Base-by-base conservation (phyloP, 2,888 invertebrate genomes). In the Brenthis ino region DNA sequence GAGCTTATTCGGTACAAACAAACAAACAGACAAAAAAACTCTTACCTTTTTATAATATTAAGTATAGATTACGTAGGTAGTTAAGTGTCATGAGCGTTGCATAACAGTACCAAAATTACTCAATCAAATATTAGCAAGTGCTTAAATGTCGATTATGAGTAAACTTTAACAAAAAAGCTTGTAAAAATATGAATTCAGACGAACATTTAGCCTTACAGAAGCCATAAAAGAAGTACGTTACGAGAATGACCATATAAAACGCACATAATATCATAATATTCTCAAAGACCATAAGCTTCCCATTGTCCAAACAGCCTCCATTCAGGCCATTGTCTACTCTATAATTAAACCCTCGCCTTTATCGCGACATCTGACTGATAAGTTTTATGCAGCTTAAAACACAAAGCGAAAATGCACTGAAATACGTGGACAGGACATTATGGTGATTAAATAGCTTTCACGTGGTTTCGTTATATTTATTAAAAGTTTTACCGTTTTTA, bases 281-380 rank as follows among this genome's bases (percentile, higher is more conserved):
- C 61, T 65, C 69, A 72, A 65, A 72, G 67, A 55, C 70, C 65
- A 61, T 72, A 72, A 72, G 64, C 70, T 63, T 43, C 70, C 67
- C 68, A 70, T 74, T 74, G 73, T 72, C 73, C 72, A 55, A 47
- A 47, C 56, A 20, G 68, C 48, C 57, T 55, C 64, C 64, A 65
- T 71, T 69, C 69, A 70, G 37, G 28, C 67, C 64, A 72, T 74
- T 74, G 73, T 74, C 67, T 72, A 24, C 65, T 56, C 67, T 54
- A 69, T 74, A 74, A 74, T 74, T 74, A 74, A 74, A 72, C 55
- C 60, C 61, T 60, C 58, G 65, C 64, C 64, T 67, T 67, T 69
- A 68, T 71, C 70, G 53, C 67, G 69, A 71, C 67, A 69, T 69
- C 67, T 65, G 68, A 71, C 71, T 71, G 71, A 71, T 71, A 68